Conservation (phyloP, 2,113 vertebrate genomes). For the Pan paniscus region DNA sequence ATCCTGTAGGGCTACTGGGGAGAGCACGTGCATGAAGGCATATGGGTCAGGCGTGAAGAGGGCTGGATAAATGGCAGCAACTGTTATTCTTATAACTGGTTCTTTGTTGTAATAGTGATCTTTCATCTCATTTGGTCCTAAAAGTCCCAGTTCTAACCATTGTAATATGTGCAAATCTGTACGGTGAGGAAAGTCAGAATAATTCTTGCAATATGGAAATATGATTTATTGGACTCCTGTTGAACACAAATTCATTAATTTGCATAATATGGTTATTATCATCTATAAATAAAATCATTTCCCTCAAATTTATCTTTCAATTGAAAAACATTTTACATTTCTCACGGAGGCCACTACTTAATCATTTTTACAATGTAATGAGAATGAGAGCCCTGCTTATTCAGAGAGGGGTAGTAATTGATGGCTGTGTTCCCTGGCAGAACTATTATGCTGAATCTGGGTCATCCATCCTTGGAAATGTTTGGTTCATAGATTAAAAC, state of each 20-base stretch:
- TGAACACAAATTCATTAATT: slow-evolving; percentile 25
- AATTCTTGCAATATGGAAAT: background rate
- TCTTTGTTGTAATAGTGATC: background rate
- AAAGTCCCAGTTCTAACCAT: slow-evolving; percentile 5
- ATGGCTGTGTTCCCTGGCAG: background rate
- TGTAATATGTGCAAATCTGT: background rate
- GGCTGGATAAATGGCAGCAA: background rate
- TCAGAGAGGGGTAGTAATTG: slow-evolving; percentile 2
- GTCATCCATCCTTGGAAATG: slow-evolving; percentile 13
- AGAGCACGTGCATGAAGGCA: background rate
- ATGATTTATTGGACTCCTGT: slow-evolving; percentile 32
- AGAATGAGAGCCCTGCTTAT: background rate
- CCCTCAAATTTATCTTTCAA: slow-evolving; percentile 62
- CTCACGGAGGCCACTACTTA: background rate
- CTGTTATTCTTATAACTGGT: background rate
- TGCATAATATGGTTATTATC: slow-evolving; percentile 28
- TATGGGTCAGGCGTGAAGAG: background rate
- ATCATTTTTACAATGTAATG: slow-evolving; percentile 41
- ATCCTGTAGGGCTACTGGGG: background rate
- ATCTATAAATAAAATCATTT: slow-evolving; percentile 54
- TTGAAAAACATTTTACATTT: slow-evolving; percentile 60
- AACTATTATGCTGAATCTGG: background rate
- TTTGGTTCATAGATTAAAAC: background rate
- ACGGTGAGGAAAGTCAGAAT: background rate
- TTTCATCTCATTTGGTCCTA: background rate